Evolutionary conservation across 2,888 invertebrate species (phyloP), one percentile per base, ranked within the genome.

Genomic region (Xylota segnis): DNA sequence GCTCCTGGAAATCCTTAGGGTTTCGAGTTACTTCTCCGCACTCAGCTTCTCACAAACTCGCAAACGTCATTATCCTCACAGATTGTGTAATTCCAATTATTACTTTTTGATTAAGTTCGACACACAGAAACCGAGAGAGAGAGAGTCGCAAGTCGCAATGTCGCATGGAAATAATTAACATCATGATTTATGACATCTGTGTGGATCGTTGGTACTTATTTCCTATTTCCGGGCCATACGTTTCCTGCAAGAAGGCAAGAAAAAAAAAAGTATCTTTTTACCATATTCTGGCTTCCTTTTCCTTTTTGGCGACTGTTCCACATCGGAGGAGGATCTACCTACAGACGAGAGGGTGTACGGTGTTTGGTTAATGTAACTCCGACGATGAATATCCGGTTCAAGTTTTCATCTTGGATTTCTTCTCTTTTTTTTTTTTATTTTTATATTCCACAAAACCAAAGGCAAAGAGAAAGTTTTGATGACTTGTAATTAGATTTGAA

Each of bases 21-120:
- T 16, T 27, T 54, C 40, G 37, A 29, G 37, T 68, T 52, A n/a
- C 40, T 40, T 1, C 12, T 12, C 7, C 10, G 34, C 56, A 7
- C 9, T 1, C 43, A 9, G 10, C 16, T 5, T 18, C 16, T 0
- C 14, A 34, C 54, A 68, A 68, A 68, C 16, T 0, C 14, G 27
- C 54, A 68, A 68, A 68, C 16, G 10, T 45, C 52, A 10, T 66
- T 63, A 58, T 34, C 34, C 58, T n/a, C 32, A 61, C n/a, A 70
- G 75, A 50, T 70, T 63, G 14, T 63, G 56, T 75, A 56, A 70
- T 70, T 83, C 68, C 43, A 78, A 74, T 83, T 83, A 74, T 74
- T 78, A 74, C 68, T 74, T 83, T 78, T 68, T 78, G 78, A 83
- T 83, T 78, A 83, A 70, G 68, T 74, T 74, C 47, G 9, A 52